These are phyloP conservation scores for Aurelia aurita DNA, from an alignment of 30 jellyfish, hydroid and myxozoan species.

Conservation along the genomic window DNA sequence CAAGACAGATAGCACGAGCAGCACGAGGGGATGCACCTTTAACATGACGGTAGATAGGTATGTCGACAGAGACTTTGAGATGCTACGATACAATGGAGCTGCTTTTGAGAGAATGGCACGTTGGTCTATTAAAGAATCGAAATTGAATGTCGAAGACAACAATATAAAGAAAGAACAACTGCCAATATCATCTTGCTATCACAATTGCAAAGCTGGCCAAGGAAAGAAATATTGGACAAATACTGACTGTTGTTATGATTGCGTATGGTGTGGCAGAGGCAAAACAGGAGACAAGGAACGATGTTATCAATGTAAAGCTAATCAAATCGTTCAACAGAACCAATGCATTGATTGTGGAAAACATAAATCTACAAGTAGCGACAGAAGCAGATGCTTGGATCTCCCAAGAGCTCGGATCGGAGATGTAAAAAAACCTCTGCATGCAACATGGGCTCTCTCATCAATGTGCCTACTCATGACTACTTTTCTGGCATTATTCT, in stretches of 20 bases:
- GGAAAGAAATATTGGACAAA: neutral
- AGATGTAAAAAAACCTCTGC: neutral
- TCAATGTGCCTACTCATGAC: conserved; percentile 47
- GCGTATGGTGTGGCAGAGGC: conserved; percentile 43
- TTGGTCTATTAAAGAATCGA: no score
- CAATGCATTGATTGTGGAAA: conserved; percentile 45
- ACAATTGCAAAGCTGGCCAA: conserved; percentile 42
- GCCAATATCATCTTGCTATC: conserved; percentile 53
- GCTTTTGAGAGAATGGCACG: no score
- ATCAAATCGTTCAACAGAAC: no score
- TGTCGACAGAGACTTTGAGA: no score
- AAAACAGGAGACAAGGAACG: conserved; percentile 3
- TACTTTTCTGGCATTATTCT: conserved; percentile 36
- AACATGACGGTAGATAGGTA: no score
- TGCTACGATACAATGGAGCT: no score
- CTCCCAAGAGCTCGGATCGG: conserved; percentile 24
- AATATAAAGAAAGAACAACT: no score
- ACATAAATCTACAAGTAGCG: conserved; percentile 5
- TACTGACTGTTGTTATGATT: conserved; percentile 63
- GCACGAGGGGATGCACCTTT: no score
- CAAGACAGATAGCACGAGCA: no score
- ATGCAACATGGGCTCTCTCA: conserved; percentile 20
- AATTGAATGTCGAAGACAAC: no score
- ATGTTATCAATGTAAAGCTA: no score
- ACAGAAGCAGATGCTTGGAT: conserved; percentile 1